Base-by-base conservation (phyloP, 1,140 invertebrate species). In the Euglossa dilemma region DNA sequence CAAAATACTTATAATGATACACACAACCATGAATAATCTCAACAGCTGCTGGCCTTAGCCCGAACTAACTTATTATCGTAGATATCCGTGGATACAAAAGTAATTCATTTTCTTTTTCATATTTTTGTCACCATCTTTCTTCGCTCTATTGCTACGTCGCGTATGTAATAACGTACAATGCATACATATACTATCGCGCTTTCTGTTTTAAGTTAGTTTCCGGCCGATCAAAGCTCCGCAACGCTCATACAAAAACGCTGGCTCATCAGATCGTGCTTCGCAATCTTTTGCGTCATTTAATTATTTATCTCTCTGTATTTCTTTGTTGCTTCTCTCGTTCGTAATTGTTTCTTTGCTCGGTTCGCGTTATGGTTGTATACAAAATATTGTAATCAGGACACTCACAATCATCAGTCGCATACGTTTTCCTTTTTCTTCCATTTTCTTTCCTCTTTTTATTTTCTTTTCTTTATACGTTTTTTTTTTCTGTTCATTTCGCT, bases 11-110 rank as follows among this genome's bases (percentile, higher is more conserved):
- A 93, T 93, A 93, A 92, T 92, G 89, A 94, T 94, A 94, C 92
- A 92, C 93, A 94, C 94, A 94, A 94, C 94, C 94, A 93, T 92
- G 93, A 93, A 94, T 94, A 94, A 94, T 94, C 94, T 94, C 94
- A 94, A 94, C 92, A 94, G 93, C 93, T 94, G 93, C 90, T 94
- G 92, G 91, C 89, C 89, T 91, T 91, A 87, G 89, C 89, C 91
- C 86, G 84, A 92, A 92, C 87, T 91, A 93, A 91, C 86, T 93
- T 91, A 93, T 88, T 52, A 70, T 89, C 85, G 77, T 88, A 88
- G 72, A 89, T 59, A 45, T 90, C 76, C 23, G 69, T 89, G 80
- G 70, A 91, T 93, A 92, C 89, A 93, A 93, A 93, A 92, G 83
- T 91, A 90, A 90, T 59, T 74, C 71, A 56, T 71, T 28, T 47